Evolutionary conservation across 2,113 vertebrate species (phyloP).

Genomic region (Protobothrops flavoviridis): DNA sequence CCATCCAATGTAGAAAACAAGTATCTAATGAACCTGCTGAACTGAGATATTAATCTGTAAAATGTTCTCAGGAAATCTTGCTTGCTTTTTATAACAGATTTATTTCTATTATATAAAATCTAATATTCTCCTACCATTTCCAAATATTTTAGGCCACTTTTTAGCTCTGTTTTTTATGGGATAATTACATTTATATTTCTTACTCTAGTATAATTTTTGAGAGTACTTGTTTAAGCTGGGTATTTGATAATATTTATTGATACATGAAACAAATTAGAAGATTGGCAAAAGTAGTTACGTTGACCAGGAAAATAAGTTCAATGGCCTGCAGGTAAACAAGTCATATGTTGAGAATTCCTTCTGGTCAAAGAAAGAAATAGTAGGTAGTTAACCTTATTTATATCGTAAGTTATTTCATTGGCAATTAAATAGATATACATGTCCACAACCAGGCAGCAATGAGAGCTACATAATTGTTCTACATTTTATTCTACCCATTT

Average conservation of each 20-base stretch:
- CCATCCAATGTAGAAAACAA: not conserved
- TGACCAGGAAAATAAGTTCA: not conserved
- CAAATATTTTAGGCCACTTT: not conserved
- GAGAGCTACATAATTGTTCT: not conserved
- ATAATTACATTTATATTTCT: not conserved
- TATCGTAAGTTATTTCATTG: rapidly evolving
- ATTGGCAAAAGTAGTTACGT: not conserved
- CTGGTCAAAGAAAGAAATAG: not conserved
- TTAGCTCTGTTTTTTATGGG: not conserved
- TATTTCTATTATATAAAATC: not conserved
- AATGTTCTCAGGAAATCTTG: not conserved
- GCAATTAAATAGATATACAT: not conserved
- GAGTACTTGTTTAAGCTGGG: not conserved
- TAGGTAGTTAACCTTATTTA: not conserved
- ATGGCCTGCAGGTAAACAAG: not conserved
- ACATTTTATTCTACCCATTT: not conserved
- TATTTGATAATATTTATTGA: not conserved
- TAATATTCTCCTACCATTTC: not conserved
- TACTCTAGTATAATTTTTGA: not conserved
- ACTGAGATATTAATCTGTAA: not conserved
- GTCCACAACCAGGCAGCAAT: not conserved
- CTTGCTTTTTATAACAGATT: not conserved
- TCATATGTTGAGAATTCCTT: not conserved
- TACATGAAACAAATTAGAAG: not conserved
- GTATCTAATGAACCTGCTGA: not conserved